A percentile compares a stretch with the other conserved stretches of the same genome.
Evolutionary conservation across 2,888 invertebrate species (phyloP).

Genomic region (Lasioglossum lativentre): DNA sequence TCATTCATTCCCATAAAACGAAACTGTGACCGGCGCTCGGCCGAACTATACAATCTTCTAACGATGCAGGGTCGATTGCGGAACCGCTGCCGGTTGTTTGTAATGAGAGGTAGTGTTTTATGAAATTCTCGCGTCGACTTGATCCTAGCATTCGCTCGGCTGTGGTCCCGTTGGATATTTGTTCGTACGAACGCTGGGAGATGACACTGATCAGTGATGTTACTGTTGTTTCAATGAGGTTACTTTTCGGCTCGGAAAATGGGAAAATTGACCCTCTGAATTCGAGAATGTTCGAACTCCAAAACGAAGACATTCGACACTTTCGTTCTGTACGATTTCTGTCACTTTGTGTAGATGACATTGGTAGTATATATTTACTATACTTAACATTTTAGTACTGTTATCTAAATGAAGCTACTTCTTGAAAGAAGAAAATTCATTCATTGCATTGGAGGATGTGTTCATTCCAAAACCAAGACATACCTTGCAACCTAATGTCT

Average conservation of each 20-base stretch:
- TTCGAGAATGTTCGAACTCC: neutral
- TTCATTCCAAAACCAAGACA: neutral
- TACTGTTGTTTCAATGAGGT: neutral
- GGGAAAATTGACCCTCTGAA: neutral
- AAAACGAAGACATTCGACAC: neutral
- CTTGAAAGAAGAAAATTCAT: neutral
- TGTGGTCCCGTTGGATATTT: conserved; percentile 47
- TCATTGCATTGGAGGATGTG: neutral
- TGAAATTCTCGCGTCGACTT: conserved; percentile 39
- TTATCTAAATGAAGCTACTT: neutral
- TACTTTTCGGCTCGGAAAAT: neutral
- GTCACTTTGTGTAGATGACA: neutral
- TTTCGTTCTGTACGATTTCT: neutral
- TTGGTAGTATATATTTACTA: neutral
- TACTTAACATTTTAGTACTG: neutral
- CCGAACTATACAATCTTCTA: conserved; percentile 51
- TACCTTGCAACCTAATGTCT: no score
- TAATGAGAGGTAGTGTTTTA: conserved; percentile 28
- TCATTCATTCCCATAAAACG: conserved; percentile 1
- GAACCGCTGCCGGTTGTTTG: conserved; percentile 34
- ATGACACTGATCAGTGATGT: neutral
- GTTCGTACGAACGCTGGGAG: neutral
- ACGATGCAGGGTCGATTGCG: conserved; percentile 37
- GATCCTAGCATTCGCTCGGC: conserved; percentile 41
- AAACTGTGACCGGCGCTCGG: conserved; percentile 29